These are phyloP conservation scores for Dendrocincla fuliginosa DNA, from an alignment of 2,797 vertebrate species.

Conservation along the genomic window DNA sequence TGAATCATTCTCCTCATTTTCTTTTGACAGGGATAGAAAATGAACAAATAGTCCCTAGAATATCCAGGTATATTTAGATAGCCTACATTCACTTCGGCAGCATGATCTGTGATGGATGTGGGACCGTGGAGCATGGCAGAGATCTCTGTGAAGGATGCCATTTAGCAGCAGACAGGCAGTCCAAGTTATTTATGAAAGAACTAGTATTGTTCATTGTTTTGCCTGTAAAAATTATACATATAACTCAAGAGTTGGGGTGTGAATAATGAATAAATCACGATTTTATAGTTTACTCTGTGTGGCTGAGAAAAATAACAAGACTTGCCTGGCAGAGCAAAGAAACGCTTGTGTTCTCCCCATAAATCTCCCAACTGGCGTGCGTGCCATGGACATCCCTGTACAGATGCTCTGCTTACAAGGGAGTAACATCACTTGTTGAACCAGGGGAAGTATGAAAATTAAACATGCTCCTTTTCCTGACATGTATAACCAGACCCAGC, in stretches of 20 bases:
- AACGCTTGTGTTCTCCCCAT: not conserved
- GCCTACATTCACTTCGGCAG: not conserved
- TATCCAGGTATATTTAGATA: not conserved
- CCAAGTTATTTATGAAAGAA: slow-evolving; percentile 16
- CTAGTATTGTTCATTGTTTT: not conserved
- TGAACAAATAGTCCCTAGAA: not conserved
- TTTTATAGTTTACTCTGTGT: not conserved
- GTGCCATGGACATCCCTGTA: not conserved
- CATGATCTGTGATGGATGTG: not conserved
- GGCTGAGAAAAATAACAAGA: not conserved
- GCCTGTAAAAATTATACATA: not conserved
- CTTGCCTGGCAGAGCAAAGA: not conserved
- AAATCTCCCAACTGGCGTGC: not conserved
- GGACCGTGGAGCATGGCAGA: not conserved
- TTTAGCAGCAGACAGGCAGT: not conserved
- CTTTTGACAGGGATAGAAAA: not conserved
- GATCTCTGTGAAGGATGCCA: not conserved
- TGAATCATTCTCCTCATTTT: not conserved
- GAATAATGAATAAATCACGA: not conserved
- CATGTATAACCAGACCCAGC: not conserved
- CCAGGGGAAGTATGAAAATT: not conserved
- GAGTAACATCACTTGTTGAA: not conserved
- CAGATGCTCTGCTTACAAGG: not conserved
- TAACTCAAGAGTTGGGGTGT: not conserved
- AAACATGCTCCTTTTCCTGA: not conserved